These are phyloP conservation scores for Drosophila pallidifrons DNA, from an alignment of 1,140 invertebrate genomes.

Conservation along the genomic window DNA sequence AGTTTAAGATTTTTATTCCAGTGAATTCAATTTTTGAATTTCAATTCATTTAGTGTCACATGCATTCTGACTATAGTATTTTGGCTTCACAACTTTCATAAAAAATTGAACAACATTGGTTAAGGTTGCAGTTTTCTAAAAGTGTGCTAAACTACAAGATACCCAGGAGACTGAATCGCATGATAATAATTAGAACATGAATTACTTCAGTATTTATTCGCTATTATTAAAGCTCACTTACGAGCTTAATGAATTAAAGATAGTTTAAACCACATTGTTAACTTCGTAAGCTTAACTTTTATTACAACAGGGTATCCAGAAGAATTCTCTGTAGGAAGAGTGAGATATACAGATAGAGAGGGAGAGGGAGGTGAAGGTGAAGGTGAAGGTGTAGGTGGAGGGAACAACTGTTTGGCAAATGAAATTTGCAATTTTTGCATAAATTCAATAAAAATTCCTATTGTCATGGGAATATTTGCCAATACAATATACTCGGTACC, in stretches of 20 bases:
- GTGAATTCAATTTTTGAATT: slow-evolving; percentile 34
- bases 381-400: no score
- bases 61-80: slow-evolving; percentile 19
- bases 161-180: not conserved
- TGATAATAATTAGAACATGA: no score
- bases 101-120: slow-evolving; percentile 31
- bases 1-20: not conserved
- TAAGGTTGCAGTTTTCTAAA: slow-evolving; percentile 4
- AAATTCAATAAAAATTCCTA: slow-evolving; percentile 84
- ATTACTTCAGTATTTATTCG: no score
- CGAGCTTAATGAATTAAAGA: no score
- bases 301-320: not conserved
- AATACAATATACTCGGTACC: slow-evolving; percentile 64
- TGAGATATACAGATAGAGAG: not conserved
- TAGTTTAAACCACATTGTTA: no score
- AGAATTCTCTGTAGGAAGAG: not conserved
- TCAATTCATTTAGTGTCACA: slow-evolving; percentile 54
- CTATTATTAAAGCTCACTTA: no score
- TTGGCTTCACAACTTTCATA: slow-evolving; percentile 46
- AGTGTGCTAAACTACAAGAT: not conserved
- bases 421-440: slow-evolving; percentile 82
- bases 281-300: no score
- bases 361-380: not conserved
- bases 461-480: slow-evolving; percentile 83
- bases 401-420: slow-evolving; percentile 55